phyloP scores from a whole-genome alignment of 2,888 invertebrate species.

The Eretmocerus hayati region DNA sequence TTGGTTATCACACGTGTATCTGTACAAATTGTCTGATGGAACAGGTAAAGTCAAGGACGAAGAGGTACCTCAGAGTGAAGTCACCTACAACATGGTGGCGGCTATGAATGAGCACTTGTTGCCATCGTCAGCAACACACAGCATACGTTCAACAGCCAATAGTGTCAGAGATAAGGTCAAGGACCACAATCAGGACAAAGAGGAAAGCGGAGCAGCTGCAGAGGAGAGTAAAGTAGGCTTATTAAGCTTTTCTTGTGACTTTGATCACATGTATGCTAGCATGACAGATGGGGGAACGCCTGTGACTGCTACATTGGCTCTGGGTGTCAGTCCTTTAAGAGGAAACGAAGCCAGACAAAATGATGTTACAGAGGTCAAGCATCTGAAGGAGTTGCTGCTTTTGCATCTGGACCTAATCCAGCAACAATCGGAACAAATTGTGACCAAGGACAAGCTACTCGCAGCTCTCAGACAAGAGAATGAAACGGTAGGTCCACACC shows the following conservation, averaged over 20 bases:
- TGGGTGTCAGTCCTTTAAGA: slow-evolving; percentile 40
- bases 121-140: slow-evolving; percentile 35
- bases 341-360: slow-evolving; percentile 41
- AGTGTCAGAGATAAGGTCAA: slow-evolving; percentile 19
- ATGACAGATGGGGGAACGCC: slow-evolving; percentile 45
- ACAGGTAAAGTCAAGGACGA: slow-evolving; percentile 22
- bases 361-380: slow-evolving; percentile 55
- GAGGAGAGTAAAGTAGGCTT: slow-evolving; percentile 42
- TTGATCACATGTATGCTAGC: slow-evolving; percentile 69
- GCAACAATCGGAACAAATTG: slow-evolving; percentile 79
- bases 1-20: not conserved
- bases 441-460: slow-evolving; percentile 71
- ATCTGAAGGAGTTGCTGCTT: slow-evolving; percentile 70
- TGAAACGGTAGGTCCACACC: slow-evolving; percentile 55
- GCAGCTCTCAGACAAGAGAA: slow-evolving; percentile 69
- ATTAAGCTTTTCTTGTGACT: slow-evolving; percentile 55
- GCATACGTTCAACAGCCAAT: slow-evolving; percentile 29
- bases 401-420: slow-evolving; percentile 83
- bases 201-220: slow-evolving; percentile 19
- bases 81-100: slow-evolving; percentile 45
- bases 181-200: slow-evolving; percentile 17
- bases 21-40: no score
- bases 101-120: slow-evolving; percentile 46
- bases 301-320: slow-evolving; percentile 37
- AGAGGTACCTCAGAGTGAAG: slow-evolving; percentile 18